Evolutionary conservation across 2,888 invertebrate species (phyloP).

Genomic region (Seira ritae): DNA sequence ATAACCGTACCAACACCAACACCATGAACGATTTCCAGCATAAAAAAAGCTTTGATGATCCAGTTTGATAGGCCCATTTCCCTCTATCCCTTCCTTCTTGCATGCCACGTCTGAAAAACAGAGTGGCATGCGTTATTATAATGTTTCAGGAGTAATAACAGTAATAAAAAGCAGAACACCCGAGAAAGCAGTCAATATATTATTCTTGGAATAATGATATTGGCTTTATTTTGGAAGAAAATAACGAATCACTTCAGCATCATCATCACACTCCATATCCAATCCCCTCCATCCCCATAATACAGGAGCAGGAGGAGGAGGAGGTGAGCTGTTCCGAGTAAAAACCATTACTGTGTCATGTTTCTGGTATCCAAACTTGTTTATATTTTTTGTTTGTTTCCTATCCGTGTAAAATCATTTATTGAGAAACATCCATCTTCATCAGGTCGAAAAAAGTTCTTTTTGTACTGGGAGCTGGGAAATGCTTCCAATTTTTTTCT

Average conservation of each 20-base stretch:
- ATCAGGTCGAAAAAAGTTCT: conserved; percentile 46
- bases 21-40: not conserved
- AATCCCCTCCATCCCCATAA: too few species aligned
- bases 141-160: not conserved
- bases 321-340: not conserved
- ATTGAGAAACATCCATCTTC: conserved; percentile 61
- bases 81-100: not conserved
- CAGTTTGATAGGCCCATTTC: not conserved
- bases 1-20: conserved; percentile 10
- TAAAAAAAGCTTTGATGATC: not conserved
- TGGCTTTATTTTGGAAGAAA: not conserved
- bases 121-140: conserved; percentile 3
- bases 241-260: not conserved
- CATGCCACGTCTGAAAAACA: not conserved
- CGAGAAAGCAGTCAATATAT: not conserved
- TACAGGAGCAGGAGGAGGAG: not conserved
- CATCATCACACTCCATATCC: too few species aligned
- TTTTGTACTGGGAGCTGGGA: not conserved
- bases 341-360: conserved; percentile 10
- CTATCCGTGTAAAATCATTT: conserved; percentile 52
- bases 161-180: conserved; percentile 11
- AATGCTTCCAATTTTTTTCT: not conserved
- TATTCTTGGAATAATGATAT: not conserved
- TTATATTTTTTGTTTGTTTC: conserved; percentile 11
- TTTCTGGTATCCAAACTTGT: not conserved